phyloP scores from a whole-genome alignment of 2,797 vertebrate genomes.

The Arvicola amphibius region DNA sequence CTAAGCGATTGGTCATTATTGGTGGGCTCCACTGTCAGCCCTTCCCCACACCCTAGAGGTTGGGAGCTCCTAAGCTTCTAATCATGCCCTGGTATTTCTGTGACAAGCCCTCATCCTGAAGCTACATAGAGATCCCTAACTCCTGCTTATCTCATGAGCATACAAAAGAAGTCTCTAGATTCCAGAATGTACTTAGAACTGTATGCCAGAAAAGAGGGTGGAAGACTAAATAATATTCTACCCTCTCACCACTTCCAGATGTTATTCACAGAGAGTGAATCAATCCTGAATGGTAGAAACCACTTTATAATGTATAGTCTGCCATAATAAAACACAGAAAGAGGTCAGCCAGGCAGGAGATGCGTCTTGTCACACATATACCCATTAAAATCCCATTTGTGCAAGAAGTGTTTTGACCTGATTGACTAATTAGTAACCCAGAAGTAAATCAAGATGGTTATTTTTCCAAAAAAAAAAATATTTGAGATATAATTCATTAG shows the following conservation, averaged over 20 bases:
- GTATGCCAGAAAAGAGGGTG: background rate
- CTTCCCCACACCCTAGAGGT: background rate
- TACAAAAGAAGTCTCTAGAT: background rate
- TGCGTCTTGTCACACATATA: background rate
- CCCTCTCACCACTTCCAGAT: background rate
- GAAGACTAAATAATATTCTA: background rate
- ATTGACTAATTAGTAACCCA: background rate
- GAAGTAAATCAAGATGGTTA: background rate
- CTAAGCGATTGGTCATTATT: too few species aligned
- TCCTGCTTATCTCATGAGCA: background rate
- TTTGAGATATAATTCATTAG: background rate
- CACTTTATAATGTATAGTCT: background rate
- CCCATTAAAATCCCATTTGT: background rate
- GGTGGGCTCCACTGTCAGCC: background rate
- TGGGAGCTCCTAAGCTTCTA: background rate
- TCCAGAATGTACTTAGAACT: background rate
- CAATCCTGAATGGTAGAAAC: background rate
- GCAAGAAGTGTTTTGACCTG: background rate
- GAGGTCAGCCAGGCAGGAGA: background rate
- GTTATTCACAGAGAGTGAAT: background rate
- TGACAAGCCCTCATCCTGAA: background rate
- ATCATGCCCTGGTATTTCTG: background rate
- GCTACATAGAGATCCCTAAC: background rate
- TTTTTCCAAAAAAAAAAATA: background rate
- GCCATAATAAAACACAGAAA: conserved; percentile 2